Evolutionary conservation across 2,797 vertebrate species (phyloP).

Genomic region (Labeo calbasu): DNA sequence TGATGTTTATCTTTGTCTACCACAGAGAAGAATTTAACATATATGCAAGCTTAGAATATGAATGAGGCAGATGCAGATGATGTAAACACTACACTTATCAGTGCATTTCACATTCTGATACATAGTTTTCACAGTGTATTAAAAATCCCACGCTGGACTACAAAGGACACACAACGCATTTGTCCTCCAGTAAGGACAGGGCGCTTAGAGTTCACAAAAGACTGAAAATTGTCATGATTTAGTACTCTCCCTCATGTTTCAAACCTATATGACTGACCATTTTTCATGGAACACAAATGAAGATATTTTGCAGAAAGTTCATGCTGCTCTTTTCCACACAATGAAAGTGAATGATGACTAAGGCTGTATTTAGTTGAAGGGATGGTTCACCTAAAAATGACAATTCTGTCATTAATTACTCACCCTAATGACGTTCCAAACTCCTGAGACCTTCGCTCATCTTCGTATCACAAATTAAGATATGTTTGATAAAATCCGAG

Average conservation of each 20-base stretch:
- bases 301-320: not conserved
- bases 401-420: too few relatives aligned
- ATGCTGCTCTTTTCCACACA: not conserved
- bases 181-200: not conserved
- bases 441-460: too few relatives aligned
- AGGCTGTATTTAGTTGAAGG: too few relatives aligned
- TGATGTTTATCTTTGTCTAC: not conserved
- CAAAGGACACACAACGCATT: not conserved
- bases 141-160: not conserved
- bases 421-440: too few relatives aligned
- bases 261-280: not conserved
- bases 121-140: slow-evolving; percentile 31
- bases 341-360: not conserved
- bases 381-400: too few relatives aligned
- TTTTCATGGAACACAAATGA: not conserved
- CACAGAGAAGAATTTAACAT: not conserved
- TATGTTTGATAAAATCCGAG: too few relatives aligned
- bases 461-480: too few relatives aligned
- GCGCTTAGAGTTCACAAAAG: not conserved
- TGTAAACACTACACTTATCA: slow-evolving; percentile 47
- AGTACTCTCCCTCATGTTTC: not conserved
- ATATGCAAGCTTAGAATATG: slow-evolving; percentile 8
- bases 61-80: slow-evolving; percentile 38
- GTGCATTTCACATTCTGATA: slow-evolving; percentile 31
- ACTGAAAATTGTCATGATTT: not conserved